phyloP scores from a whole-genome alignment of 2,888 invertebrate genomes.

The Tortricodes alternella region DNA sequence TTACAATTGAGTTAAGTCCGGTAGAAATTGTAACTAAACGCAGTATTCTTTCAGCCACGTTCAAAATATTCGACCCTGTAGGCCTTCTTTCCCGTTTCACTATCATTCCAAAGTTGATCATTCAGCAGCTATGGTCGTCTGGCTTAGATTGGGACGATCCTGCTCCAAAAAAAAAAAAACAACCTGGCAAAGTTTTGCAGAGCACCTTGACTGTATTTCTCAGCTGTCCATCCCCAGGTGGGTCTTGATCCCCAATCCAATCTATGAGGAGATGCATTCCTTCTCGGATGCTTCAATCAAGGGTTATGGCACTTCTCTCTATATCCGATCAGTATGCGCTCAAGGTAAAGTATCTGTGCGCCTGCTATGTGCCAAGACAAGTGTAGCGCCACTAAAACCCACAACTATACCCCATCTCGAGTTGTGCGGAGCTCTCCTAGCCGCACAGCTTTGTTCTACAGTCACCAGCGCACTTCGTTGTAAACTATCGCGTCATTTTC shows the following conservation, averaged over 20 bases:
- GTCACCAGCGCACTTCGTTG: constrained; percentile 8
- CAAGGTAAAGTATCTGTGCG: background rate
- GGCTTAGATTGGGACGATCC: background rate
- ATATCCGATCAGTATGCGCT: background rate
- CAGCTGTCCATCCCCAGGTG: background rate
- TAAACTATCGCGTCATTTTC: constrained; percentile 18
- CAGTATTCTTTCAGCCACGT: background rate
- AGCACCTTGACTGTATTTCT: background rate
- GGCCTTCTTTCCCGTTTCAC: background rate
- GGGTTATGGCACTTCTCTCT: background rate
- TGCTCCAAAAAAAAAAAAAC: background rate
- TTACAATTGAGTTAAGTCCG: background rate
- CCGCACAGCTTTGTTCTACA: constrained; percentile 25
- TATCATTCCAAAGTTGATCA: background rate
- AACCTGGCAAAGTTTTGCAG: background rate
- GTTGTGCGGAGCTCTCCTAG: constrained; percentile 34
- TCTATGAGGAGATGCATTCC: background rate
- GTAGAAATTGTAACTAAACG: too few relatives aligned
- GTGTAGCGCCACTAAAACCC: constrained; percentile 33
- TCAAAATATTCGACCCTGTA: background rate
- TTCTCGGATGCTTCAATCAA: background rate
- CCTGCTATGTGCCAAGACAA: constrained; percentile 34
- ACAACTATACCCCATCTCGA: constrained; percentile 35
- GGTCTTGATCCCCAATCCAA: background rate
- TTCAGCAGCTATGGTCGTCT: background rate